These are phyloP conservation scores for Chloebia gouldiae DNA, from an alignment of 2,113 vertebrate species.

Conservation along the genomic window DNA sequence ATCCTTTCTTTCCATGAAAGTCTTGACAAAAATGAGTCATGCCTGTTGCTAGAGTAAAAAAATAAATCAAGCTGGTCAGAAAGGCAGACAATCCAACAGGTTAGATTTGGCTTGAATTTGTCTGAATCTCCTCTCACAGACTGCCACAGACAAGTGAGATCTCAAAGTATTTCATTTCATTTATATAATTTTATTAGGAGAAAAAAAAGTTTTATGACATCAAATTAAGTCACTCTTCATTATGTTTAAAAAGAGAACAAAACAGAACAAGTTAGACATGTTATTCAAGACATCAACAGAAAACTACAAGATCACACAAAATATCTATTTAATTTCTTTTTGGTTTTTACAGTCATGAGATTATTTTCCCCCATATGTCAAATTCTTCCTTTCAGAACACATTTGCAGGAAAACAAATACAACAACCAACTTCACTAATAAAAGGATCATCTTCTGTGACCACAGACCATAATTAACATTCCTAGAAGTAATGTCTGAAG, in stretches of 20 bases:
- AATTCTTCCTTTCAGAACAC: not conserved
- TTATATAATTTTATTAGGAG: not conserved
- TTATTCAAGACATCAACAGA: not conserved
- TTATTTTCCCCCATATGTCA: not conserved
- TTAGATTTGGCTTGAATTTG: not conserved
- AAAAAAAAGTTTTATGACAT: not conserved
- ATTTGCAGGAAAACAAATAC: not conserved
- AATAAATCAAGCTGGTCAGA: not conserved
- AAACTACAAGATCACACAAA: not conserved
- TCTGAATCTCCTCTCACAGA: not conserved
- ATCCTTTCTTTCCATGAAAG: not conserved
- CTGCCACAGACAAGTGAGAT: not conserved
- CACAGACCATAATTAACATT: not conserved
- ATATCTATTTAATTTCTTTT: not conserved
- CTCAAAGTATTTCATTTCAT: not conserved
- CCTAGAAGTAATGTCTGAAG: not conserved
- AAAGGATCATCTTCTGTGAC: not conserved
- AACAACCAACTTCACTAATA: not conserved
- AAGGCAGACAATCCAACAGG: not conserved
- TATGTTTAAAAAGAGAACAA: not conserved
- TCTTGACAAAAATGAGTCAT: conserved; percentile 26
- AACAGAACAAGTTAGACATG: not conserved
- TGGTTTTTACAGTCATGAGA: not conserved
- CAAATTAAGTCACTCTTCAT: not conserved
- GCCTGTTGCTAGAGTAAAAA: conserved; percentile 8